Base-by-base conservation (phyloP, 2,888 invertebrate genomes). In the Hybos culiciformis region DNA sequence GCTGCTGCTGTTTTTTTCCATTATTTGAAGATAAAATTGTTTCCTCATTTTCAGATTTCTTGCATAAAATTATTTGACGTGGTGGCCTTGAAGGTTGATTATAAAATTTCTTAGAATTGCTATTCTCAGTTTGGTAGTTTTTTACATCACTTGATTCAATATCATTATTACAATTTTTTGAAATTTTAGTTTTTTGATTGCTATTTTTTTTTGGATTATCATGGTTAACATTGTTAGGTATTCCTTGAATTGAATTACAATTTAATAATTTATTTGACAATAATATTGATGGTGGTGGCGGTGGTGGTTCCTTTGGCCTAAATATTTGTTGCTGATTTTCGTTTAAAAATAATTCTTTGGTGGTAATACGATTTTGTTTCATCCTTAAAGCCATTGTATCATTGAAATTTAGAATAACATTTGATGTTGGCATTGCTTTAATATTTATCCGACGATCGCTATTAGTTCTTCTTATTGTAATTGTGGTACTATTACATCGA, bases 371-470 rank as follows among this genome's bases (percentile, higher is more conserved):
- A 55, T 69, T 69, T 50, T 67, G 68, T 61, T 75, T 76, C 42
- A 78, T 71, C 52, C 86, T 74, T 53, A 88, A 69, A 19, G 87
- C 81, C 82, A 87, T 88, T 20, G 87, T 87, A 62, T 90, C 88
- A 59, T 80, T 68, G 66, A 70, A 57, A 56, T 62, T 60, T 51
- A 65, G 56, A 54, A 56, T 57, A 53, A 58, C 57, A 20, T n/a
- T 20, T 20, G 29, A 34, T 37, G 46, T 39, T 46, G 34, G 41
- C 64, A 74, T 29, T 70, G 70, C 56, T 69, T 43, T 39, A 34
- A 41, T 46, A 29, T 46, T 48, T 68, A 49, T 54, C 14, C 59
- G 54, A 11, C 69, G 62, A 43, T 69, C 69, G 54, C 69, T 70
- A 33, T 62, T 55, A 46, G 65, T 66, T 41, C 69, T 56, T 14